Evolutionary conservation across 2,113 vertebrate species (phyloP), one percentile per base, ranked within the genome.

Genomic region (Anarhynchus alexandrinus): DNA sequence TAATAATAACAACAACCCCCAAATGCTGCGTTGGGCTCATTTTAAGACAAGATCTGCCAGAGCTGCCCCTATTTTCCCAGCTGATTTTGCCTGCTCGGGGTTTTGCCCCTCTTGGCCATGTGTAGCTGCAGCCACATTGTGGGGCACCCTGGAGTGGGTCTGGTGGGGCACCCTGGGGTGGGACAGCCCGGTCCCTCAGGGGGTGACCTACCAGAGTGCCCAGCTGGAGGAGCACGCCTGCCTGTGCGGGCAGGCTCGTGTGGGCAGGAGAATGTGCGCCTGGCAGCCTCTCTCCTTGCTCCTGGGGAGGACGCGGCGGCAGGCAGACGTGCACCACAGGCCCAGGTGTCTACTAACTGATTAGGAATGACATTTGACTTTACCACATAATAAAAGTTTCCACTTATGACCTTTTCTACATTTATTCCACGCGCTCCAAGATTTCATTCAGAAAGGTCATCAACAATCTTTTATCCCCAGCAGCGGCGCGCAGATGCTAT

Each of bases 361-460:
- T 98, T 98, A 98, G 98, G 96, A 92, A 90, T 96, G 97, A 98
- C 98, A 98, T 96, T 97, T 74, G 93, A 87, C 84, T 94, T 90
- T 69, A 74, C 55, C 93, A 86, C 82, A 84, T 55, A 77, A 91
- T 64, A 95, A 81, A 96, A 88, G 86, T 74, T 92, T 90, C 94
- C 81, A 95, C 94, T 93, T 94, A 92, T 98, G 98, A 98, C 98
- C 98, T 98, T 98, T 93, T 98, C 97, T 98, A 97, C 96, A 97
- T 98, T 98, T 98, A 97, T 97, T 98, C 97, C 96, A 97, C 95
- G 49, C 95, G 91, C 97, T 97, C 97, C 98, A 98, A 98, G 98
- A 97, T 97, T 98, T 98, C 98, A 98, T 98, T 98, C 98, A 90
- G 97, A 98, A 98, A 98, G 98, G 98, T 98, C 98, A 98, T 94